phyloP scores from a whole-genome alignment of 2,113 vertebrate genomes.

The Catharus bicknelli region DNA sequence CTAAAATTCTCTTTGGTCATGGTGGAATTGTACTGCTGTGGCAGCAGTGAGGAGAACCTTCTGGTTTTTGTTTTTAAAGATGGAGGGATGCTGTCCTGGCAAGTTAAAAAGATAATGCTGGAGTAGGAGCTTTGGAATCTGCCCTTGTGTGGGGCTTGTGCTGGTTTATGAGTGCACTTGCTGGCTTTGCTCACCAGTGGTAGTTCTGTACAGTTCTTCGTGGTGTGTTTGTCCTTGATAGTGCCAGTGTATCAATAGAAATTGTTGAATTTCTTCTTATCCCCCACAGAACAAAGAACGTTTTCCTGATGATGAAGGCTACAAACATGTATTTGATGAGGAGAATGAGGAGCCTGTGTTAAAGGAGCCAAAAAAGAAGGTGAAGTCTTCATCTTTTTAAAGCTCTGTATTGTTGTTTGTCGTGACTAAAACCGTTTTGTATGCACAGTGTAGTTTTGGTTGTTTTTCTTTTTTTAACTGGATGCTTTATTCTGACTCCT shows the following conservation, averaged over 20 bases:
- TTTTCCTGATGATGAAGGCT: conserved; percentile 40
- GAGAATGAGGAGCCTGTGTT: conserved; percentile 33
- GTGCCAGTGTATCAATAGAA: neutral
- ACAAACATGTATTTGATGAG: conserved; percentile 40
- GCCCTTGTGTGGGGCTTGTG: neutral
- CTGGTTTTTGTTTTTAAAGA: neutral
- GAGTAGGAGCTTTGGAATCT: neutral
- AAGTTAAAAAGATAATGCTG: neutral
- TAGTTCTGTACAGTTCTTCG: neutral
- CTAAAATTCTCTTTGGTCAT: neutral
- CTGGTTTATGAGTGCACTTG: neutral
- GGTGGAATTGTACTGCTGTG: neutral
- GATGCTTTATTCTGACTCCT: neutral
- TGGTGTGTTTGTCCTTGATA: neutral
- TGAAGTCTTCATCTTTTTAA: conserved; percentile 17
- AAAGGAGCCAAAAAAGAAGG: conserved; percentile 69
- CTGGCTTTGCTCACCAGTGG: neutral
- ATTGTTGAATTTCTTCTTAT: neutral
- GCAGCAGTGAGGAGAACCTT: neutral
- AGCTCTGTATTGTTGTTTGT: neutral
- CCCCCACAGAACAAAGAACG: conserved; percentile 50
- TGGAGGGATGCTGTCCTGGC: neutral
- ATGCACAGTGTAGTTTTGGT: rapidly evolving
- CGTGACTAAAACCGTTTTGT: neutral
- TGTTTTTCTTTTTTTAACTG: neutral